Evolutionary conservation across 2,113 vertebrate genomes (phyloP).

Genomic region (Chascanopsetta lugubris): DNA sequence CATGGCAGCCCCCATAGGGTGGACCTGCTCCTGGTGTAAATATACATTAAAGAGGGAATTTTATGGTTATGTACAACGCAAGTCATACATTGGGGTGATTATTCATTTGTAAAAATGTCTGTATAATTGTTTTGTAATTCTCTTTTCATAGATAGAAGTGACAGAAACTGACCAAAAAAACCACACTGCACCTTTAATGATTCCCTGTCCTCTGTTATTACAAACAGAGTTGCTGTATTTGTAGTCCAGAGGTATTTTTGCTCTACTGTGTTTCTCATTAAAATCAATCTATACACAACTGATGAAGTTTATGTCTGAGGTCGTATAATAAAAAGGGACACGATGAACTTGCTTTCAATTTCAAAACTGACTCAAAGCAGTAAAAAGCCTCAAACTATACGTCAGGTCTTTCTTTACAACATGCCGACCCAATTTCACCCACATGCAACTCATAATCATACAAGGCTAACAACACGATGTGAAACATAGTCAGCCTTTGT

Average conservation of each 20-base stretch:
- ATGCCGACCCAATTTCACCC: background rate
- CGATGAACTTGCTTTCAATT: background rate
- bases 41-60: no score
- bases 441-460: slow-evolving; percentile 8
- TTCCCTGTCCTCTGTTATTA: no score
- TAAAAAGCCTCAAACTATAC: background rate
- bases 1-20: no score
- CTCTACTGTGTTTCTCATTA: background rate
- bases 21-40: no score
- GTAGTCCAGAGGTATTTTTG: slow-evolving; percentile 7
- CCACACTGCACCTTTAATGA: no score
- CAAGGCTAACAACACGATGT: slow-evolving; percentile 1
- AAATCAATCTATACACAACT: background rate
- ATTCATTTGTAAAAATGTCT: no score
- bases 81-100: no score
- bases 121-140: no score
- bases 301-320: background rate
- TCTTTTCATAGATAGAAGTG: no score
- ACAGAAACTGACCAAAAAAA: no score
- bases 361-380: background rate
- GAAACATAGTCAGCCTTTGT: background rate
- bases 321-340: background rate
- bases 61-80: no score
- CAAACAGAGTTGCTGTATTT: background rate
- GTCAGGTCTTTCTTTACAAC: background rate